These are phyloP conservation scores for Scaptomyza caliginosa DNA, from an alignment of 2,888 invertebrate genomes.

Conservation along the genomic window DNA sequence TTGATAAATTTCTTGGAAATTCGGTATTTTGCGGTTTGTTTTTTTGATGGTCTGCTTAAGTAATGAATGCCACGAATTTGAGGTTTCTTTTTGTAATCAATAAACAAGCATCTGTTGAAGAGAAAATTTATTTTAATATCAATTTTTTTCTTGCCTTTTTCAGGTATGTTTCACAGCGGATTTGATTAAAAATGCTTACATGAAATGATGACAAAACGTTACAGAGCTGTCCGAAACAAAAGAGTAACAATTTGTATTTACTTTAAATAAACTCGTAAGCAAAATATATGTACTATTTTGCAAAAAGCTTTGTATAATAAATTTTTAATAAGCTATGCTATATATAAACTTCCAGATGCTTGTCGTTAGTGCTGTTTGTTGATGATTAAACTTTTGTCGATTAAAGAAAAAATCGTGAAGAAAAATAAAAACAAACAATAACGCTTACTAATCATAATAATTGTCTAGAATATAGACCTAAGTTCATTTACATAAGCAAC, in stretches of 20 bases:
- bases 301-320: conserved; percentile 15
- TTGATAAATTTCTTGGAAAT: conserved; percentile 62
- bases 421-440: conserved; percentile 10
- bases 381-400: conserved; percentile 30
- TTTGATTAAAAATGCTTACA: not conserved
- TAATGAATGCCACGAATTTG: conserved; percentile 33
- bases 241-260: too few relatives aligned
- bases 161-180: conserved; percentile 43
- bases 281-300: too few relatives aligned
- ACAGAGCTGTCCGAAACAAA: too few relatives aligned
- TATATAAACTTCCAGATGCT: not conserved
- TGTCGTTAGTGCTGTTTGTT: conserved; percentile 4
- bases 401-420: conserved; percentile 8
- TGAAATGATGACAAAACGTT: too few relatives aligned
- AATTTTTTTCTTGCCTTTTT: conserved; percentile 23
- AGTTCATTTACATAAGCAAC: conserved; percentile 42
- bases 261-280: too few relatives aligned
- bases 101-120: not conserved
- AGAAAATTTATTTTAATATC: not conserved
- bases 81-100: not conserved
- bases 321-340: conserved; percentile 23
- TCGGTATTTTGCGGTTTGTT: conserved; percentile 60
- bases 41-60: conserved; percentile 34
- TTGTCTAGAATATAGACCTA: conserved; percentile 28
- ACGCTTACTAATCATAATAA: conserved; percentile 47